Base-by-base conservation (phyloP, 2,888 invertebrate genomes). In the Drosophila koepferae region DNA sequence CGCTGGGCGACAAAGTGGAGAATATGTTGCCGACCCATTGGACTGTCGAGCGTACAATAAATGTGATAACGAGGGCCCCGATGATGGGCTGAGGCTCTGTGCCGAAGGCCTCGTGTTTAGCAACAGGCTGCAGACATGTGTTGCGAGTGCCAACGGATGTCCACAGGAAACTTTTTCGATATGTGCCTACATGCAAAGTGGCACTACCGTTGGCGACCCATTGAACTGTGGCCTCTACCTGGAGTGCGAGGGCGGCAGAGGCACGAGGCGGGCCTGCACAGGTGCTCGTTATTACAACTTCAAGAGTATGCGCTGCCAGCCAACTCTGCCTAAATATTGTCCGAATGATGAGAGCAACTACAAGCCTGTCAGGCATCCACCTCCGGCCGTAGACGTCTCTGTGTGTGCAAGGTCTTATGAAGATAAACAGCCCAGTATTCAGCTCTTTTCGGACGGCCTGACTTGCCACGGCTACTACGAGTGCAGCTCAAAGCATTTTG, bases 381-480 rank as follows among this genome's bases (percentile, higher is more conserved):
- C 86, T 0, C 58, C 70, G 18, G 1, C 28, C 0, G 49, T 23
- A 14, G 43, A 74, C 31, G 51, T 44, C 9, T 14, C 64, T 3
- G 55, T 86, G 14, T 82, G 82, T 53, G 46, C 16, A 7, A 66
- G 40, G 7, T 83, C 51, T 44, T 86, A 81, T 44, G 49, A 54
- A n/a, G 41, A 18, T 5, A 61, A 67, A 43, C 54, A 41, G 5
- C 46, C 56, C 3, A 66, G 65, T 2, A 49, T 54, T 14, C 72
- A 81, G 36, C 63, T 53, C 6, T 38, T 82, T 3, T 46, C 81
- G 10, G 81, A 82, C 55, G 43, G 53, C 1, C 38, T 60, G 18
- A 82, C 81, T 14, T 82, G 81, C 36, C 20, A 74, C 1, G 81
- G 81, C 7, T 82, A 80, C 40, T 82, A 86, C 51, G n/a, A 36